phyloP scores from a whole-genome alignment of 1,140 invertebrate genomes.

The Lepidostoma basale region DNA sequence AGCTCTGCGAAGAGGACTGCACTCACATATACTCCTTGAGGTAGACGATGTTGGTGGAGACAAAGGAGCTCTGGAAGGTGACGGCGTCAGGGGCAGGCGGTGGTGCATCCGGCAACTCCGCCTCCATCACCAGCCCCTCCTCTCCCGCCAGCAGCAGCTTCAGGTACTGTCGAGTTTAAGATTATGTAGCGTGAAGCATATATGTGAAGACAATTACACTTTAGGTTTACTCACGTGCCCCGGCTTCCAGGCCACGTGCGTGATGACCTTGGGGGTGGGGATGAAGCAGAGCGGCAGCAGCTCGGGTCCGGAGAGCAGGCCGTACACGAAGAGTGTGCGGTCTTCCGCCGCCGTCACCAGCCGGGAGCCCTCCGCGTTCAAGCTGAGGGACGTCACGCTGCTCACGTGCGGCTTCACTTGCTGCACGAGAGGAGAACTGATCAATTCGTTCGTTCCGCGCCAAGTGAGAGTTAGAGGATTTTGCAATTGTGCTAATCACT shows the following conservation, averaged over 20 bases:
- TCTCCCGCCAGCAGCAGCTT: conserved; percentile 29
- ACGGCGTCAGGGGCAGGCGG: conserved; percentile 10
- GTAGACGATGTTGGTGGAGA: neutral
- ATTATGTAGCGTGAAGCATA: neutral
- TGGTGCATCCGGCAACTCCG: neutral
- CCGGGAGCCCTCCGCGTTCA: conserved; percentile 53
- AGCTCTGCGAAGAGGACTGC: no score
- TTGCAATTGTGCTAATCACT: no score
- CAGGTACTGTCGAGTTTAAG: neutral
- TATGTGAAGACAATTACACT: neutral
- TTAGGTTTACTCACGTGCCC: conserved; percentile 15
- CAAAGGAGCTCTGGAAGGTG: conserved; percentile 25
- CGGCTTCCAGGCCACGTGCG: conserved; percentile 36
- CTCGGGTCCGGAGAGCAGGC: neutral
- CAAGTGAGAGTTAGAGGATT: no score
- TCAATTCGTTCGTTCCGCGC: no score
- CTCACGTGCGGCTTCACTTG: conserved; percentile 61
- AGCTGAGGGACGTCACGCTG: conserved; percentile 55
- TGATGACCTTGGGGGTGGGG: conserved; percentile 14
- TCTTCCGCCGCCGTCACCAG: conserved; percentile 63
- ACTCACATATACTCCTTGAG: conserved; percentile 35
- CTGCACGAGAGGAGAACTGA: no score
- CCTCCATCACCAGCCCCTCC: conserved; percentile 37
- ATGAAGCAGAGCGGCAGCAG: conserved; percentile 36
- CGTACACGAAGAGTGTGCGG: conserved; percentile 60